Base-by-base conservation (phyloP, 2,113 vertebrate genomes). In the Trogon surrucura region DNA sequence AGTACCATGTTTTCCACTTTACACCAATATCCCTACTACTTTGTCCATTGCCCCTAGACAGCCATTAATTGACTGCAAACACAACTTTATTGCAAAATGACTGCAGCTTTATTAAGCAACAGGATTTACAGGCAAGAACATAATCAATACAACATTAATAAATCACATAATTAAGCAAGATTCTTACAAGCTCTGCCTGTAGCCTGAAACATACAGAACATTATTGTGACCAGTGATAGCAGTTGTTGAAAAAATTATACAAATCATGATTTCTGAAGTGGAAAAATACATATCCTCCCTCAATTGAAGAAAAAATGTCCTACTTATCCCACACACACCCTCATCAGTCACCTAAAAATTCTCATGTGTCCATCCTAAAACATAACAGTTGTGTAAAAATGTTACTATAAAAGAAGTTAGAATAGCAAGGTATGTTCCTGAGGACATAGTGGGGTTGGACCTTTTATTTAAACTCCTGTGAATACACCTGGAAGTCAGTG, bases 81-180 rank as follows among this genome's bases (percentile, higher is more conserved):
- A 95, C 89, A 95, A 95, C 93, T 97, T 97, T 97, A 98, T 94
- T 97, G 94, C 95, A 88, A 97, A 98, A 96, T 93, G 88, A 96
- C 92, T 97, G 84, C 71, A 97, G 93, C 82, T 98, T 98, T 98
- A 98, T 98, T 98, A 98, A 97, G 93, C 94, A 97, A 96, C 77
- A 92, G 92, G 82, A 97, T 97, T 98, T 98, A 97, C 96, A 97
- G 88, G 97, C 97, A 97, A 97, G 97, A 98, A 97, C 90, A 97
- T 96, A 97, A 98, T 98, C 98, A 97, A 98, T 98, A 97, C 94
- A 97, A 97, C 96, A 97, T 96, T 97, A 98, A 98, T 97, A 97
- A 91, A 93, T 96, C 94, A 97, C 96, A 88, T 96, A 98, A 98
- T 98, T 98, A 97, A 97, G 91, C 83, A 95, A 91, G 89, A 94